Evolutionary conservation across 2,797 vertebrate genomes (phyloP).

Genomic region (Otolemur crassicaudatus): DNA sequence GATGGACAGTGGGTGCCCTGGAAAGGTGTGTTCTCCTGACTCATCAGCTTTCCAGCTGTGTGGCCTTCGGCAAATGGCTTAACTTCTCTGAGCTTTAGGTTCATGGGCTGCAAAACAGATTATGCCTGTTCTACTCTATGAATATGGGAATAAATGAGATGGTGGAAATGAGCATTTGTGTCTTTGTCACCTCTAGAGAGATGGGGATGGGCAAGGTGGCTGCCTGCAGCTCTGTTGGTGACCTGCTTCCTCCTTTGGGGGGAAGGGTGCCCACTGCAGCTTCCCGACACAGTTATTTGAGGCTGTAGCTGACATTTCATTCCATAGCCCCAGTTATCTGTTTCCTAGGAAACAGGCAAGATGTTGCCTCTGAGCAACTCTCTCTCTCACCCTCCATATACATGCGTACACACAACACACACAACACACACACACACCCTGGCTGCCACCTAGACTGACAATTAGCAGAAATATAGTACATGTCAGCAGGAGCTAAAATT

Average conservation of each 20-base stretch:
- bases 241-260: background rate
- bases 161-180: rapidly evolving
- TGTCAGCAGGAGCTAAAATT: slow-evolving; percentile 86
- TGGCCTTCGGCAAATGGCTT: background rate
- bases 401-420: background rate
- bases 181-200: background rate
- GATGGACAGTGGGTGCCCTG: rapidly evolving
- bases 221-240: background rate
- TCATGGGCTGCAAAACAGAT: background rate
- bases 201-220: background rate
- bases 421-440: background rate
- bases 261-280: background rate
- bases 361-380: slow-evolving; percentile 43
- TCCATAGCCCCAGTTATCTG: slow-evolving; percentile 75
- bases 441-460: slow-evolving; percentile 69
- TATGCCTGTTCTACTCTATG: background rate
- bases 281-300: slow-evolving; percentile 63
- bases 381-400: background rate
- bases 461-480: slow-evolving; percentile 81
- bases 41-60: background rate
- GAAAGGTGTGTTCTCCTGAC: background rate
- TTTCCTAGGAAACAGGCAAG: slow-evolving; percentile 87
- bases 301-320: slow-evolving; percentile 76
- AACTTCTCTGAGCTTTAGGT: background rate
- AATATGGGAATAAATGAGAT: background rate